Evolutionary conservation across 2,797 vertebrate species (phyloP).

Genomic region (Vespertilio murinus): DNA sequence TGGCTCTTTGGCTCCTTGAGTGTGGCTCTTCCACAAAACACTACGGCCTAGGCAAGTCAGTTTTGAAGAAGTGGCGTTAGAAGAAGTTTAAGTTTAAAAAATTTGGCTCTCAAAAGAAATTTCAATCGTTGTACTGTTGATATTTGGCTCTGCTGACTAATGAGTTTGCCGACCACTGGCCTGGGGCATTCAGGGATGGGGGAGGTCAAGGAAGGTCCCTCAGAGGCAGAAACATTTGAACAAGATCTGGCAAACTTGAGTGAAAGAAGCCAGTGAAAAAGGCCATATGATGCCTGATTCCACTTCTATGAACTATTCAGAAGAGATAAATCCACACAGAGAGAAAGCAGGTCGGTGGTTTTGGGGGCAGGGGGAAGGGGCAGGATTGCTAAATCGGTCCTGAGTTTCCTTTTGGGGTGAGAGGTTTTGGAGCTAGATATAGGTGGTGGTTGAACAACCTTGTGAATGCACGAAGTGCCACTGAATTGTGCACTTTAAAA

Average conservation of each 20-base stretch:
- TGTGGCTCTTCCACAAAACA: too few species aligned
- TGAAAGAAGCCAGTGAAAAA: neutral
- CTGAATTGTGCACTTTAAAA: neutral
- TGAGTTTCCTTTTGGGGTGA: neutral
- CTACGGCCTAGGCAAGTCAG: too few species aligned
- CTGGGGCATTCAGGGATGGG: neutral
- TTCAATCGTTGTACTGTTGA: too few species aligned
- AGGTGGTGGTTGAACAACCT: neutral
- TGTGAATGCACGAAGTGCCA: neutral
- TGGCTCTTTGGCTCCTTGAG: too few species aligned
- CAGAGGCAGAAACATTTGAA: neutral
- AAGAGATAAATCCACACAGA: neutral
- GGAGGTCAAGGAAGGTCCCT: neutral
- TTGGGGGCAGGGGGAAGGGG: fast-evolving
- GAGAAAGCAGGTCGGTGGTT: neutral
- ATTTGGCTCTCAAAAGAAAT: too few species aligned
- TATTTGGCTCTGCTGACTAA: too few species aligned
- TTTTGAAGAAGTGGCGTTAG: too few species aligned
- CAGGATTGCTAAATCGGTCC: too few species aligned
- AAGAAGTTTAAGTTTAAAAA: too few species aligned
- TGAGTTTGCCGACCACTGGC: too few species aligned
- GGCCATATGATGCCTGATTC: too few species aligned
- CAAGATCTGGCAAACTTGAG: neutral
- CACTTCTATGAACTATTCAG: neutral
- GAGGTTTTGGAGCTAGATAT: neutral